Percentiles rank a stretch among this genome's conserved stretches.
Conservation (phyloP, 2,888 invertebrate species). For the Chymomyza procnemis region DNA sequence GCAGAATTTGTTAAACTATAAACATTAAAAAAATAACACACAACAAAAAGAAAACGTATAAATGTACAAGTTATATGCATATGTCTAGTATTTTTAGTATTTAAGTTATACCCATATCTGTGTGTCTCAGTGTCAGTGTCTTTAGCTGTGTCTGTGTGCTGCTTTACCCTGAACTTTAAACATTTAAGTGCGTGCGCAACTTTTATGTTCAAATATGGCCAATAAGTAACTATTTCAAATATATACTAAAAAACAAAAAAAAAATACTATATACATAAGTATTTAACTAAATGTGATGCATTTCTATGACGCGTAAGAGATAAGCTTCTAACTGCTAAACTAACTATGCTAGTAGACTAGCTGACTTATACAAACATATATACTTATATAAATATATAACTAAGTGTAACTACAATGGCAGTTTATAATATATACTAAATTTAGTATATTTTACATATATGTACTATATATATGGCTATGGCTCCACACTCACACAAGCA, state of each 20-base stretch:
- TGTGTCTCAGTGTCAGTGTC: not conserved
- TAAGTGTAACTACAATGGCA: not conserved
- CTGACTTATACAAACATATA: not conserved
- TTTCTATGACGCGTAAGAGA: slow-evolving; percentile 34
- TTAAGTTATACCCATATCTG: slow-evolving; percentile 1
- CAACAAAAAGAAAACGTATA: too few species aligned
- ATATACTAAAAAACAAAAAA: not conserved
- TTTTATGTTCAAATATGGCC: slow-evolving; percentile 1
- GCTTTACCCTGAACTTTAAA: not conserved
- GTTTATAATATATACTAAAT: not conserved
- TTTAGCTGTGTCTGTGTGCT: slow-evolving; percentile 6
- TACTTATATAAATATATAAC: not conserved
- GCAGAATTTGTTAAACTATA: not conserved
- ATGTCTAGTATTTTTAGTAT: too few species aligned
- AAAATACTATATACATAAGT: not conserved
- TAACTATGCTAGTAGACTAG: not conserved
- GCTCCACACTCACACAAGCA: slow-evolving; percentile 28
- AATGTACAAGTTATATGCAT: slow-evolving; percentile 5
- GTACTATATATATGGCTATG: slow-evolving; percentile 29
- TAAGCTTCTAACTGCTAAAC: not conserved
- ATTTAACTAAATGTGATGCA: slow-evolving; percentile 58
- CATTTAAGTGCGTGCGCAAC: slow-evolving; percentile 4
- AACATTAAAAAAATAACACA: not conserved
- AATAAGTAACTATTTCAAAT: slow-evolving; percentile 6
- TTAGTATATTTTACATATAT: too few species aligned